phyloP scores from a whole-genome alignment of 2,797 vertebrate species.

The Monodelphis domestica region DNA sequence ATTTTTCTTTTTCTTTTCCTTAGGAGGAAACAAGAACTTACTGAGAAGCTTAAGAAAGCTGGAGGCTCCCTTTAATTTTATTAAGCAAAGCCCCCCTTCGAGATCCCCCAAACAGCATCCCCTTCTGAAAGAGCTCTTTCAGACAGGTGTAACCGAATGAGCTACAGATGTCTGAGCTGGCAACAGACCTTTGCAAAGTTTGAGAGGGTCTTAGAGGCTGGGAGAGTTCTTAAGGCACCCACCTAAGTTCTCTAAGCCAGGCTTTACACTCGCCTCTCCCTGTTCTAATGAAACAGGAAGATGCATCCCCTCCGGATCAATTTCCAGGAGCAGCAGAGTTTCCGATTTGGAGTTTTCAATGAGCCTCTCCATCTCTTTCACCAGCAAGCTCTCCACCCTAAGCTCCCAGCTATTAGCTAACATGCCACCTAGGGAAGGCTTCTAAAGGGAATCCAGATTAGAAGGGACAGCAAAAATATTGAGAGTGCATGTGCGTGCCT shows the following conservation, averaged over 20 bases:
- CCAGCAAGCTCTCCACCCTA: constrained; percentile 68
- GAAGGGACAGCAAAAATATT: constrained; percentile 74
- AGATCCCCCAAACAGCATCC: background rate
- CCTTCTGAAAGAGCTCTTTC: background rate
- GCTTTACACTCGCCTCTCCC: constrained; percentile 21
- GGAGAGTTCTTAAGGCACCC: constrained; percentile 18
- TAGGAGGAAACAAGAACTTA: constrained; percentile 55
- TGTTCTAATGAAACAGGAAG: constrained; percentile 30
- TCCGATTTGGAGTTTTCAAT: constrained; percentile 70
- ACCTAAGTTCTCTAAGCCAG: constrained; percentile 19
- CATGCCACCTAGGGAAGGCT: constrained; percentile 77
- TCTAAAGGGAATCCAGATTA: constrained; percentile 77
- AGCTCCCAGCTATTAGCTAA: constrained; percentile 75
- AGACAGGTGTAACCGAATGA: constrained; percentile 41
- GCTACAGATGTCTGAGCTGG: constrained; percentile 55
- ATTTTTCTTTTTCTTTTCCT: constrained; percentile 68
- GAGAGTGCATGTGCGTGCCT: constrained; percentile 51
- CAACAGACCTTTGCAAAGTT: constrained; percentile 77
- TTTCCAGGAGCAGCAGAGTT: constrained; percentile 48
- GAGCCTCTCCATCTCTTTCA: constrained; percentile 77
- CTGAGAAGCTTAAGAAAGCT: constrained; percentile 48
- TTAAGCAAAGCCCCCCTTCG: constrained; percentile 54
- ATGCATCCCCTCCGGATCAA: constrained; percentile 19
- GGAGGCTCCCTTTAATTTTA: constrained; percentile 57
- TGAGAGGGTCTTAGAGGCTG: constrained; percentile 48